Evolutionary conservation across 2,888 invertebrate species (phyloP), one percentile per base, ranked within the genome.

Genomic region (Suillia variegata): DNA sequence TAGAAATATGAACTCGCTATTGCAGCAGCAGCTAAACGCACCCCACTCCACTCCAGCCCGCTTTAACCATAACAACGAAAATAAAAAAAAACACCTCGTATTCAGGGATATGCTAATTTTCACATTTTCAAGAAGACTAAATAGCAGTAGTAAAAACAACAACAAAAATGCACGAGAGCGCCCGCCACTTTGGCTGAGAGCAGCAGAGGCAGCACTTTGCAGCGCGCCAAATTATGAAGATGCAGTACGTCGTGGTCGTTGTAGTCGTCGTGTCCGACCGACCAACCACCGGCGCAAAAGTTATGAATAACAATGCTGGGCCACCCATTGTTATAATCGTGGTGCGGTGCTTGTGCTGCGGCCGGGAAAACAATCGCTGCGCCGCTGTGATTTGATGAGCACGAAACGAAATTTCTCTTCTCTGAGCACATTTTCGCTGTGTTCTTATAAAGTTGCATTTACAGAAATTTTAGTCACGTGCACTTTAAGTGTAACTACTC

Each of bases 71-170:
- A 56, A 17, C 15, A 20, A 54, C 48, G 17, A 22, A 33, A 45
- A 54, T 58, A 45, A 59, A 61, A 62, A 33, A 59, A 70, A 68
- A 65, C 24, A 38, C 34, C 17, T 68, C 67, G 65, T 68, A 73
- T 69, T 71, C 67, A n/a, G n/a, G n/a, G 71, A 69, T 76, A 75
- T 76, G 74, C 76, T 75, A 75, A 75, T 75, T 75, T 73, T 60
- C 68, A 73, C 74, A 64, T 66, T 48, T 50, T 67, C 67, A n/a
- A n/a, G n/a, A n/a, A n/a, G n/a, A n/a, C n/a, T n/a, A n/a, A n/a
- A n/a, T n/a, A n/a, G n/a, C n/a, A n/a, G n/a, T n/a, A n/a, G n/a
- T n/a, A n/a, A n/a, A n/a, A n/a, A n/a, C n/a, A n/a, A 61, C 64
- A 61, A 13, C 18, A 20, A 13, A 45, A 47, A 17, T 24, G 47